Base-by-base conservation (phyloP, 2,888 invertebrate species). In the Alloscopus bannaensis region DNA sequence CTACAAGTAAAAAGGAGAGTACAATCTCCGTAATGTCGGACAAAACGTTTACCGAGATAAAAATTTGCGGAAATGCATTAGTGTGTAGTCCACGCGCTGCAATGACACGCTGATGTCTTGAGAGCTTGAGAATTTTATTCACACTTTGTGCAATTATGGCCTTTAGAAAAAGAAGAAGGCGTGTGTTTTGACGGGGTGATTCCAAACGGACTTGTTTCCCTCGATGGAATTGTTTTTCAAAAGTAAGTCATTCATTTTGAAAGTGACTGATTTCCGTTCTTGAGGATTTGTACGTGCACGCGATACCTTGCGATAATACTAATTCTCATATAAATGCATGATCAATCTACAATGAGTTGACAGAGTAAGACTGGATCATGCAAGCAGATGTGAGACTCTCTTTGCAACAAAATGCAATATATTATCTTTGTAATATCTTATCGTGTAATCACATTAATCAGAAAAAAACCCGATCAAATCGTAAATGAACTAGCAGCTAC, bases 111-210 rank as follows among this genome's bases (percentile, higher is more conserved):
- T 65, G 22, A 4, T 40, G 47, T 20, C 40, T 20, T 18, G 40
- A 68, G 26, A 60, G 50, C 31, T 68, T 76, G 75, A 59, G 75
- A 75, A 76, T 52, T 77, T 69, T 24, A 68, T 76, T 76, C 75
- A 76, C 75, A 76, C 75, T 77, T 62, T 52, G 60, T 20, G 40
- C 57, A 60, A 60, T 60, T 60, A 60, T n/a, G 1, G 60, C 40
- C 8, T 60, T 60, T 22, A 16, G 11, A 36, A 40, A 20, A 42
- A 40, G 13, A 20, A 8, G 22, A 24, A 60, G 40, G 40, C 40
- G 60, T 60, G 36, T 60, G 40, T n/a, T n/a, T n/a, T n/a, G n/a
- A n/a, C n/a, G n/a, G n/a, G n/a, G n/a, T n/a, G n/a, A n/a, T n/a
- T n/a, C n/a, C n/a, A n/a, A n/a, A n/a, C n/a, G n/a, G 40, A 60